phyloP scores from a whole-genome alignment of 2,113 vertebrate genomes.

The Hydrolagus affinis region DNA sequence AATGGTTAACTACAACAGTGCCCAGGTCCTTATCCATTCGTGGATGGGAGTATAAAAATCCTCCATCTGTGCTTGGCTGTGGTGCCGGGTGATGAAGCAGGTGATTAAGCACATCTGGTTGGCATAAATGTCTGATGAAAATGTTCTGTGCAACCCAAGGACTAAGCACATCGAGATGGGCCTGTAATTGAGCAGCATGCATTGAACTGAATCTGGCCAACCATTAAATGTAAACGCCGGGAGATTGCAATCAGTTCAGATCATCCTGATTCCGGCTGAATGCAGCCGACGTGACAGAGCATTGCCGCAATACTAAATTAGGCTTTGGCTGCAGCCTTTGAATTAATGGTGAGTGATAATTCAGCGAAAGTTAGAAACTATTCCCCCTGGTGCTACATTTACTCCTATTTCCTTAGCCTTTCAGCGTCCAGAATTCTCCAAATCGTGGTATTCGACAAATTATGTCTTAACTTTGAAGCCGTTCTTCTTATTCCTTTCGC shows the following conservation, averaged over 20 bases:
- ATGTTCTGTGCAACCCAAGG: not conserved
- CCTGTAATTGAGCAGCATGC: not conserved
- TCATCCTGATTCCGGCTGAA: not conserved
- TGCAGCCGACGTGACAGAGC: not conserved
- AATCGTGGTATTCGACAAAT: not conserved
- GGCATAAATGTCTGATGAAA: not conserved
- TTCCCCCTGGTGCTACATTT: not conserved
- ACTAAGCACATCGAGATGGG: not conserved
- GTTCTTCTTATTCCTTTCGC: not conserved
- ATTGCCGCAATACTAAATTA: not conserved
- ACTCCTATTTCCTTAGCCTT: not conserved
- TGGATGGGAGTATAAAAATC: not conserved
- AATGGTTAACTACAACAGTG: not conserved
- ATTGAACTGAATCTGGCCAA: slow-evolving; percentile 6
- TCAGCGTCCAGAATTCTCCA: not conserved
- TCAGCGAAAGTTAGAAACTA: not conserved
- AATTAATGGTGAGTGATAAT: not conserved
- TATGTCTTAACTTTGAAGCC: not conserved
- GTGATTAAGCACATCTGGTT: not conserved
- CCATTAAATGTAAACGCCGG: not conserved
- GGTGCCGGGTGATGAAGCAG: not conserved
- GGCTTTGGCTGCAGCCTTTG: not conserved
- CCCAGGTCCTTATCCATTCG: not conserved
- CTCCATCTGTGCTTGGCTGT: not conserved
- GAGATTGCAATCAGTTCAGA: not conserved